Evolutionary conservation across 1,140 invertebrate species (phyloP).

Genomic region (Piezodorus guildinii): DNA sequence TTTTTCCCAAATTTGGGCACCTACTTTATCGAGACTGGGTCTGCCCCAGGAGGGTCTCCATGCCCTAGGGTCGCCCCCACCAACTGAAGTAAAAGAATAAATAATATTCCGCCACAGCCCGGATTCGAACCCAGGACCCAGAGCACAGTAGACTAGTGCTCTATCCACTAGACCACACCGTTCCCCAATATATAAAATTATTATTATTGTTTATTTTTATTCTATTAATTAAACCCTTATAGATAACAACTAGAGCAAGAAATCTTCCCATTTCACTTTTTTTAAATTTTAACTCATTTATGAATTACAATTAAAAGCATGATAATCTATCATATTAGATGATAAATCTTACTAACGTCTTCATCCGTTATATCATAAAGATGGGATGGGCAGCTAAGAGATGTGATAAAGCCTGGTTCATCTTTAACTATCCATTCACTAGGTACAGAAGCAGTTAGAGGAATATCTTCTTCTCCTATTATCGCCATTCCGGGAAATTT

Average conservation of each 20-base stretch:
- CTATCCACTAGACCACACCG: too few relatives aligned
- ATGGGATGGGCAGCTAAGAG: slow-evolving; percentile 52
- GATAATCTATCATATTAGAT: neutral
- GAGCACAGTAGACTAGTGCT: too few relatives aligned
- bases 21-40: too few relatives aligned
- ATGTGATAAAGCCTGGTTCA: slow-evolving; percentile 55
- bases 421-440: slow-evolving; percentile 61
- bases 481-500: slow-evolving; percentile 79
- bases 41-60: too few relatives aligned
- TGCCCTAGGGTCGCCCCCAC: too few relatives aligned
- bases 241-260: neutral
- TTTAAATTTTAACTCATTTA: neutral
- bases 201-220: too few relatives aligned
- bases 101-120: too few relatives aligned
- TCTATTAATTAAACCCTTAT: neutral
- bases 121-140: too few relatives aligned
- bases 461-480: slow-evolving; percentile 80
- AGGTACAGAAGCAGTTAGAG: slow-evolving; percentile 42
- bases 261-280: neutral
- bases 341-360: slow-evolving; percentile 35
- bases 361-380: slow-evolving; percentile 47
- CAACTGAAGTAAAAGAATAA: too few relatives aligned
- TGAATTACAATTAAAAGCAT: neutral
- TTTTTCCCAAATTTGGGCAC: too few relatives aligned
- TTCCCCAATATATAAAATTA: too few relatives aligned